phyloP scores from a whole-genome alignment of 2,888 invertebrate species.

The Anagyrus pseudococci region DNA sequence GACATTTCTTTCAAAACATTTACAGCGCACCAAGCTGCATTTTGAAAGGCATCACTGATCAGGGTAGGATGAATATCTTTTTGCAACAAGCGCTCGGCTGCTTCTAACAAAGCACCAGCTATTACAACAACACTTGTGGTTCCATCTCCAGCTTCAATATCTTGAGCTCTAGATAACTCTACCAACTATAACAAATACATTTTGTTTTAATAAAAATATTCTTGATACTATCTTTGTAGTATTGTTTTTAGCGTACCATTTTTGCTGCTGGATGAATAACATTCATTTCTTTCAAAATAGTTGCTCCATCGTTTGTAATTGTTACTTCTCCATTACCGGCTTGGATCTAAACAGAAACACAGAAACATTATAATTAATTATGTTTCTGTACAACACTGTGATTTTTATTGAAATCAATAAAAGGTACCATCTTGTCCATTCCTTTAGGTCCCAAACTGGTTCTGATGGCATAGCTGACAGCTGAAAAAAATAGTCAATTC shows the following conservation, averaged over 20 bases:
- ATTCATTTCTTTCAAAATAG: conserved; percentile 98
- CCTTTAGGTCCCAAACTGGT: conserved; percentile 98
- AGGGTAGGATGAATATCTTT: conserved; percentile 98
- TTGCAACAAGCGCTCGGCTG: conserved; percentile 87
- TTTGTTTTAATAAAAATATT: neutral
- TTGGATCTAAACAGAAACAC: conserved; percentile 76
- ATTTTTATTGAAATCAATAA: conserved; percentile 1
- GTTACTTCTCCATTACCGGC: conserved; percentile 96
- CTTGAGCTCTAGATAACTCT: conserved; percentile 97
- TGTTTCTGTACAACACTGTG: neutral
- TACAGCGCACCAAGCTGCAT: conserved; percentile 78
- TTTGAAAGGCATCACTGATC: conserved; percentile 96
- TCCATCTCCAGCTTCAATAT: conserved; percentile 99
- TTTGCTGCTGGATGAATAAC: conserved; percentile 98
- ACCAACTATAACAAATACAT: conserved; percentile 73
- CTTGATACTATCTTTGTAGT: neutral
- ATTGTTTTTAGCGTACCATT: conserved; percentile 73
- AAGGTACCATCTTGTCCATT: conserved; percentile 98
- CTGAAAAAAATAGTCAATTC: conserved; percentile 63
- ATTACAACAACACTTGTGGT: conserved; percentile 98
- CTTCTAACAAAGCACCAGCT: conserved; percentile 94
- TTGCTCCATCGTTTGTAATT: conserved; percentile 99
- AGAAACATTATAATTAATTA: too few relatives aligned
- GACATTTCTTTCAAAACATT: conserved; percentile 85
- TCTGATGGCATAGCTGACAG: conserved; percentile 97